Conservation (phyloP, 2,797 vertebrate species). For the Kryptopterus vitreolus region DNA sequence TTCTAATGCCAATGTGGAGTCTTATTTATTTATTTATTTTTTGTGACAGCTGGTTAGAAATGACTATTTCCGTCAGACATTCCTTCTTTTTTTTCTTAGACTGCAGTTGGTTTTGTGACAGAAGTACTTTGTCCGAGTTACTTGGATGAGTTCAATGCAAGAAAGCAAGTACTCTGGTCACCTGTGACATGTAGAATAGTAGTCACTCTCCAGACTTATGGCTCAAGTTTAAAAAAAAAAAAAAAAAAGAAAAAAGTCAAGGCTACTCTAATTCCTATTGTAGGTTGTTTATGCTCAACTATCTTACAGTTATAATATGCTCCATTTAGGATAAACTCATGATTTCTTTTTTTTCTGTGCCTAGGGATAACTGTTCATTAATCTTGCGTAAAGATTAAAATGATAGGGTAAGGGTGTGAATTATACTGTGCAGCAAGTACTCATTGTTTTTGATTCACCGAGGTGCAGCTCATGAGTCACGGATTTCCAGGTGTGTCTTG, state of each 20-base stretch:
- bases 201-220: slow-evolving; percentile 4
- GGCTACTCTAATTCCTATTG: slow-evolving; percentile 10
- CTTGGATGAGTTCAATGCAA: background rate
- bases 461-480: slow-evolving; percentile 27
- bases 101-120: background rate
- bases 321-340: background rate
- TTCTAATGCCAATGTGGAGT: background rate
- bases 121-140: background rate
- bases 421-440: background rate
- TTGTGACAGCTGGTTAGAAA: slow-evolving; percentile 14
- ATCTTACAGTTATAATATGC: background rate
- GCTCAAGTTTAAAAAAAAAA: slow-evolving; percentile 24
- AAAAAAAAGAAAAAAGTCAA: slow-evolving; percentile 4
- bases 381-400: background rate
- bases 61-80: background rate
- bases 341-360: background rate
- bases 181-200: slow-evolving; percentile 17
- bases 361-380: background rate
- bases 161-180: background rate
- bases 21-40: background rate
- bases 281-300: background rate
- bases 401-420: background rate
- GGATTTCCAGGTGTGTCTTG: slow-evolving; percentile 48
- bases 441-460: background rate
- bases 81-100: background rate